Evolutionary conservation across 2,888 invertebrate genomes (phyloP), one percentile per base, ranked within the genome.

Genomic region (Volucella inflata): DNA sequence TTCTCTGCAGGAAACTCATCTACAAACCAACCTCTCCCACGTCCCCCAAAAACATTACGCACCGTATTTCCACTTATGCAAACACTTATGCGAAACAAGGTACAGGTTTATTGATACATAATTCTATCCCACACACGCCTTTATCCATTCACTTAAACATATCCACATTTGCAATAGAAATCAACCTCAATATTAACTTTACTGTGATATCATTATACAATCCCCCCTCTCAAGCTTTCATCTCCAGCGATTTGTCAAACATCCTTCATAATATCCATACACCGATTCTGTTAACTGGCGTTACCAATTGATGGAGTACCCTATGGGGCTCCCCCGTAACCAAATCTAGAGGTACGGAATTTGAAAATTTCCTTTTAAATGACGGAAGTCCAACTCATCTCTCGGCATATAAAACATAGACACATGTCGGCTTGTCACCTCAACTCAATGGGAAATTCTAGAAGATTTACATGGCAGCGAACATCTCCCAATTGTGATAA

Each of bases 141-240:
- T 17, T 59, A 14, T 8, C 6, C 11, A 21, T 62, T n/a, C 21
- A 10, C 2, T 67, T 53, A 40, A 76, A 62, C 14, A 64, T 68
- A 16, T 65, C 44, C 14, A 36, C 55, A 12, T 10, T 83, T 38
- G 72, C 71, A 8, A 48, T 83, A 16, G 76, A 65, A 65, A 53
- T 82, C 36, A 40, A 71, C 16, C 12, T 57, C 10, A 59, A 46
- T 9, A 59, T 46, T 9, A 71, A 76, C 44, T 17, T 81, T 14
- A 57, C 75, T 38, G 57, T 81, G 12, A 46, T 82, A 2, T 48
- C 12, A 16, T 44, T 36, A 16, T 82, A 76, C 40, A 67, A 76
- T 12, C 76, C 75, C 8, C 76, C 82, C 2, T n/a, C 70, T 12
- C 65, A 76, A 65, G 2, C 46, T 11, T 80, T 80, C n/a, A 67